Base-by-base conservation (phyloP, 2,888 invertebrate species). In the Cantharis flavilabris region DNA sequence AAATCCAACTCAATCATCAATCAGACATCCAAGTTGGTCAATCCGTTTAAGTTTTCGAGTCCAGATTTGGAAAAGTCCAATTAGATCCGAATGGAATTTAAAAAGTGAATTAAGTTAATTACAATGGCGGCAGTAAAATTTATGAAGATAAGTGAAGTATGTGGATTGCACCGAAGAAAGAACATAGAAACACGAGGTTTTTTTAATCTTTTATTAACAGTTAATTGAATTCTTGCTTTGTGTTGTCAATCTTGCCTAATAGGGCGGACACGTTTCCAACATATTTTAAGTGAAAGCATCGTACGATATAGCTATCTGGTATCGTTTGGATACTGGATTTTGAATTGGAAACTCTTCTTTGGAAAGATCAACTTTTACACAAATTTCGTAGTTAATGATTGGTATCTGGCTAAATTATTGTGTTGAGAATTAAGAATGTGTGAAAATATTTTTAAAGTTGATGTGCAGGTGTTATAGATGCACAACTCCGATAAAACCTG, bases 261-360 rank as follows among this genome's bases (percentile, higher is more conserved):
- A 67, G 65, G 65, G 65, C 65, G n/a, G 65, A 67, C 65, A 67
- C 65, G 65, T 67, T 67, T 67, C 23, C 65, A 67, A 67, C 65
- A 67, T 67, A 67, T 23, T 67, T 14, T 23, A 67, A 67, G 65
- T 67, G 65, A 67, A 67, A 67, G 65, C 65, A 16, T 67, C 65
- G 20, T 13, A 23, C 13, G n/a, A 49, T 49, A 49, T 49, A 49
- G 7, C 7, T 49, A 49, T n/a, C n/a, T n/a, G 49, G 18, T 67
- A n/a, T 67, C 13, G 13, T 67, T 26, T 67, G 65, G 5, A 67
- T 23, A 20, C 3, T 67, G 65, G 18, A 67, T 65, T 65, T 65
- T 65, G 23, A 18, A 20, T 65, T 20, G 4, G 23, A 64, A 64
- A 64, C 4, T 64, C 20, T 64, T 18, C 64, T 20, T 64, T 4